phyloP scores from a whole-genome alignment of 2,113 vertebrate species.

The Malaclemys terrapin region DNA sequence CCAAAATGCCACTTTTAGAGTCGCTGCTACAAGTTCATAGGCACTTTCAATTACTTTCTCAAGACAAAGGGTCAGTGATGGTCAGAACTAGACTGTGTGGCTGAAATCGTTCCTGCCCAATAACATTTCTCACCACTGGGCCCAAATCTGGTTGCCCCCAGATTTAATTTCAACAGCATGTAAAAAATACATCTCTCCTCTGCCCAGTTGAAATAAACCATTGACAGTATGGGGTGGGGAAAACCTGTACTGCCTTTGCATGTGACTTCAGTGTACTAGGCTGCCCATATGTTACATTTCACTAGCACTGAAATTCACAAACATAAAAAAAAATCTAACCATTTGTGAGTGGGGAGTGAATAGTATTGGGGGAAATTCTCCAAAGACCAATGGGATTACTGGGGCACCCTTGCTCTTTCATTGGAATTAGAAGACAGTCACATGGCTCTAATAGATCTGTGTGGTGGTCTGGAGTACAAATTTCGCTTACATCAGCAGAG shows the following conservation, averaged over 20 bases:
- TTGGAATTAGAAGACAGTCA: neutral
- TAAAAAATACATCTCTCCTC: neutral
- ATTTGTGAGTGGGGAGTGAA: neutral
- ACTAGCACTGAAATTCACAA: neutral
- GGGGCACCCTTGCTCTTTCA: neutral
- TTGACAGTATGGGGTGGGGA: neutral
- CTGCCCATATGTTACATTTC: neutral
- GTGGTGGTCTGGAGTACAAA: neutral
- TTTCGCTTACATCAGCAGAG: neutral
- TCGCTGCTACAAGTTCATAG: neutral
- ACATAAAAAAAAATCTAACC: fast-evolving
- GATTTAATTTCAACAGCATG: neutral
- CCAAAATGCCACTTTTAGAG: neutral
- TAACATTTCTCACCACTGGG: neutral
- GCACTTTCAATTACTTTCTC: neutral
- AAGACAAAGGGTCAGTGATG: fast-evolving
- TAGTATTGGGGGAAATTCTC: neutral
- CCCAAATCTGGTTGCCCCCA: neutral
- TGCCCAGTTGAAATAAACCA: neutral
- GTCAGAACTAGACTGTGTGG: neutral
- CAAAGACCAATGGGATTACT: neutral
- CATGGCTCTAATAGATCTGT: neutral
- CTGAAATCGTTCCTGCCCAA: neutral
- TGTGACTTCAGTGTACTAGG: neutral
- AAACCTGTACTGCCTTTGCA: neutral